Conservation (phyloP, 2,888 invertebrate species). For the Phyllotreta cruciferae region DNA sequence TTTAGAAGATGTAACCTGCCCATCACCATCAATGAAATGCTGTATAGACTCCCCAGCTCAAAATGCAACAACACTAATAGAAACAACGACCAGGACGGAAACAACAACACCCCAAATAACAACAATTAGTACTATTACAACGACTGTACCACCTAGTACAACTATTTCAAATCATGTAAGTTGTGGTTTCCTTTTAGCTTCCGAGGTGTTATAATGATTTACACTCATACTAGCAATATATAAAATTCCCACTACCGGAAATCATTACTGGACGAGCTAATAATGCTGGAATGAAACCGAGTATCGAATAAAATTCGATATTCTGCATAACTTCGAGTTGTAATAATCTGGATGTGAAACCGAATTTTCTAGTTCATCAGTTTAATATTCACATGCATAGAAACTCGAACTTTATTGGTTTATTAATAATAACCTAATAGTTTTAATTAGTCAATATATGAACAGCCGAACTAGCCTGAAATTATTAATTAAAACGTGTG, state of each 20-base stretch:
- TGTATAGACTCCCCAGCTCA: conserved; percentile 79
- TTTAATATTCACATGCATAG: conserved; percentile 1
- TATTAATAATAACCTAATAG: conserved; percentile 2
- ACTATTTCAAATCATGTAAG: conserved; percentile 46
- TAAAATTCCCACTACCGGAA: neutral
- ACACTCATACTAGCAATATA: neutral
- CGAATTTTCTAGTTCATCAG: conserved; percentile 6
- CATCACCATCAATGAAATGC: conserved; percentile 82
- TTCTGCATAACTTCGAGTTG: conserved; percentile 2
- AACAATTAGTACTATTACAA: conserved; percentile 47
- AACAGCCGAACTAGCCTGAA: neutral
- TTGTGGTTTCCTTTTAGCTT: neutral
- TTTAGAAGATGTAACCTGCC: conserved; percentile 81
- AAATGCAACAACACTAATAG: conserved; percentile 58
- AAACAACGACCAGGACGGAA: conserved; percentile 46
- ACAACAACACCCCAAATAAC: conserved; percentile 51
- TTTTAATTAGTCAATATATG: conserved; percentile 3
- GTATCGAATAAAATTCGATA: conserved; percentile 1
- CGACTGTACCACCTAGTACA: conserved; percentile 39
- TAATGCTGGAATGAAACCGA: neutral
- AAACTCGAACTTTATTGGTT: conserved; percentile 6
- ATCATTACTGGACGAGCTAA: too few relatives aligned
- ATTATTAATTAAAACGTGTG: neutral
- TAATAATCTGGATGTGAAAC: conserved; percentile 1
- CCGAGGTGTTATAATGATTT: neutral